These are phyloP conservation scores for Cuniculus paca DNA, from an alignment of 2,797 vertebrate species.

Conservation along the genomic window DNA sequence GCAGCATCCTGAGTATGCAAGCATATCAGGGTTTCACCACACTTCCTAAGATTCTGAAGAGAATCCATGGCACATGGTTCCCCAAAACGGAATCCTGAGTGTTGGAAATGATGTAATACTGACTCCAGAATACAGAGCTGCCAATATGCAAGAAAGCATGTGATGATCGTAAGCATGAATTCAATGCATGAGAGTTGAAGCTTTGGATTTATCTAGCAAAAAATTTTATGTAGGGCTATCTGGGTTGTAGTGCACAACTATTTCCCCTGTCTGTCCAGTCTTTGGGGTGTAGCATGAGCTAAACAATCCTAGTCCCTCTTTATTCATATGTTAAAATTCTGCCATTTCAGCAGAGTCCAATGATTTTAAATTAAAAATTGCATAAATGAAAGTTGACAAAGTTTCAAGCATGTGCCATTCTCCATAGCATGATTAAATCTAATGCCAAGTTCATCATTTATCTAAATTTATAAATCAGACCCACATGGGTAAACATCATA, in stretches of 20 bases:
- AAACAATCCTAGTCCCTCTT: background rate
- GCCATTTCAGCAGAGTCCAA: background rate
- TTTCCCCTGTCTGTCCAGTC: background rate
- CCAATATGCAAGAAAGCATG: background rate
- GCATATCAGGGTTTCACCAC: background rate
- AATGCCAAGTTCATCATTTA: background rate
- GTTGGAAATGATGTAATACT: background rate
- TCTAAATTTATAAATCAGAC: background rate
- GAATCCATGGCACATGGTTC: background rate
- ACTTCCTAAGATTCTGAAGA: background rate
- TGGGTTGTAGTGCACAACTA: background rate
- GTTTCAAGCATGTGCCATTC: background rate
- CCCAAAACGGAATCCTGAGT: background rate
- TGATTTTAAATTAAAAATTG: background rate
- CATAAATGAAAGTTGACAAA: background rate
- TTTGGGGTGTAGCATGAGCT: background rate
- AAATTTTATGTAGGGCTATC: background rate
- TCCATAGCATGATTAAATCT: background rate
- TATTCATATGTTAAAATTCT: background rate
- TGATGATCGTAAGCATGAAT: background rate
- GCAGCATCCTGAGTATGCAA: background rate
- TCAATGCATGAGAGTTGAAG: background rate
- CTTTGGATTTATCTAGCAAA: background rate
- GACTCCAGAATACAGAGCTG: background rate
- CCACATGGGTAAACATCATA: background rate